phyloP scores from a whole-genome alignment of 1,140 invertebrate species.

The Zaprionus africanus region DNA sequence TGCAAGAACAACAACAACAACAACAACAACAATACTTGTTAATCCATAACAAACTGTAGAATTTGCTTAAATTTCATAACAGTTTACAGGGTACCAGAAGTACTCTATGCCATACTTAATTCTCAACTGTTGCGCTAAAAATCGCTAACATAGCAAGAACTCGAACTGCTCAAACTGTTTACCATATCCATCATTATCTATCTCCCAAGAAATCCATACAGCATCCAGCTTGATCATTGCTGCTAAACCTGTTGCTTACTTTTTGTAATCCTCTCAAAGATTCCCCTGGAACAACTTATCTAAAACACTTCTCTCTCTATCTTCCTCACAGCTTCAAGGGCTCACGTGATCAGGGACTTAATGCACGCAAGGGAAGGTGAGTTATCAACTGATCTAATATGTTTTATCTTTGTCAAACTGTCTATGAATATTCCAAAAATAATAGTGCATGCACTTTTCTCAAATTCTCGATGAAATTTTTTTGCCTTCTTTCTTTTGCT shows the following conservation, averaged over 20 bases:
- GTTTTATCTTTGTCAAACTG: not conserved
- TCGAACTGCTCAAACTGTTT: constrained; percentile 2
- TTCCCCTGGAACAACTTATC: not conserved
- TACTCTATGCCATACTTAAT: not conserved
- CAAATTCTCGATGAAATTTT: constrained; percentile 60
- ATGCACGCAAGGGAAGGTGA: constrained; percentile 81
- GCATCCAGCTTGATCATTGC: constrained; percentile 55
- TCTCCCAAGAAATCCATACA: constrained; percentile 7
- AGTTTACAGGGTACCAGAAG: not conserved
- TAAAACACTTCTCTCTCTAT: constrained; percentile 6
- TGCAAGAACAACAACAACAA: constrained; percentile 20
- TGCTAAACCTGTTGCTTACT: constrained; percentile 57
- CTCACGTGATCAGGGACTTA: constrained; percentile 85
- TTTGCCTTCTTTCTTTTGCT: constrained; percentile 31
- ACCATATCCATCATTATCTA: constrained; percentile 7
- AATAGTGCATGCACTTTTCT: constrained; percentile 72
- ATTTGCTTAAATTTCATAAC: not conserved
- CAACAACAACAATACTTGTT: constrained; percentile 8
- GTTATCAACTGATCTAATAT: constrained; percentile 28
- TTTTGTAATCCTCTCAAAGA: not conserved
- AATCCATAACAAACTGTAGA: constrained; percentile 11
- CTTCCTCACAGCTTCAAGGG: constrained; percentile 86
- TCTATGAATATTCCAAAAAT: constrained; percentile 41
- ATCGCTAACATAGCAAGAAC: constrained; percentile 34
- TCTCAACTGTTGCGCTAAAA: constrained; percentile 53